Base-by-base conservation (phyloP, 2,113 vertebrate species). In the Myotis davidii region DNA sequence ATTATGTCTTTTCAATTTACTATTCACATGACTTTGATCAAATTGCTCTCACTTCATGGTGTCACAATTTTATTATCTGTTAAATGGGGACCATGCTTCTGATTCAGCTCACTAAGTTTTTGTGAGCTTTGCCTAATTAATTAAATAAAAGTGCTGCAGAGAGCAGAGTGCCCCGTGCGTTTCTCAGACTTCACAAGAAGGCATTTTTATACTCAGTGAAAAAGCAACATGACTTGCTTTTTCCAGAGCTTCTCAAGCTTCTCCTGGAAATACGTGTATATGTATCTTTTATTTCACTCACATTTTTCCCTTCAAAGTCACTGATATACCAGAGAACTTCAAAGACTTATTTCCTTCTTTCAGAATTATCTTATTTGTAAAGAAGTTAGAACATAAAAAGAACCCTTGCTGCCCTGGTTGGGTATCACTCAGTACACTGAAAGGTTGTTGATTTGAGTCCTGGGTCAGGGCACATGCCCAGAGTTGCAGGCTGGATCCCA, bases 131-230 rank as follows among this genome's bases (percentile, higher is more conserved):
- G 52, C 29, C 74, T 87, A 91, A 84, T 64, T 84, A 89, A 90
- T 83, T 27, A 95, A 89, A 25, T 84, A 87, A 96, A 86, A 93
- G 50, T 86, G 37, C 42, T 91, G 91, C 52, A 77, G 50, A 70
- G 82, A 95, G n/a, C 86, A 85, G 50, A 90, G n/a, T 34, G 39
- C 34, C 25, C 78, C 39, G 23, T 32, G 9, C 9, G 56, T 64
- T 67, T 72, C 37, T 88, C 34, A 82, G 50, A 87, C 17, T 88
- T 96, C 21, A 64, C 5, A 69, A 52, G 59, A 70, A 74, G 20
- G 14, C 39, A 54, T 3, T 90, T 90, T 84, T 64, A 76, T 17
- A 48, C 12, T 94, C 83, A 93, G 27, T 73, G 34, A 78, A 88
- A 74, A 90, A 84, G 9, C 23, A 76, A 37, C 5, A 3, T 17